Percentiles rank a stretch among this genome's conserved stretches.
Evolutionary conservation across 2,888 invertebrate genomes (phyloP).

Genomic region (Lepidonotus clava): DNA sequence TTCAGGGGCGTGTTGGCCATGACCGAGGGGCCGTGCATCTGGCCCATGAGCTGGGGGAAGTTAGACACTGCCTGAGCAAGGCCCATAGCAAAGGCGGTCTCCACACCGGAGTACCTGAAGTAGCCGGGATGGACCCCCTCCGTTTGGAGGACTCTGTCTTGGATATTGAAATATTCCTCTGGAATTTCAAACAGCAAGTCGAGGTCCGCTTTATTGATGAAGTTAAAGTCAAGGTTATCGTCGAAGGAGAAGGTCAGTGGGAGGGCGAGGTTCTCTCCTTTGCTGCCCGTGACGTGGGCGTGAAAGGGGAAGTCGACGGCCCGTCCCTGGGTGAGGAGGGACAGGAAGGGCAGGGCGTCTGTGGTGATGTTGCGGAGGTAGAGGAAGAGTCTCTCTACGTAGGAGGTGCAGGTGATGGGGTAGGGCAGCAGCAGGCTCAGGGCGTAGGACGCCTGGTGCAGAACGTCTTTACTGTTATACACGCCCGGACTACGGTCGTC

Average conservation of each 20-base stretch:
- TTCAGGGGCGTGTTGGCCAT: neutral
- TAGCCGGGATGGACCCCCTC: neutral
- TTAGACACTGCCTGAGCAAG: neutral
- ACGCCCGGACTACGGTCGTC: neutral
- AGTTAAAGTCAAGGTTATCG: neutral
- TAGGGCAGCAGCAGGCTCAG: neutral
- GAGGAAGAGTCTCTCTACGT: neutral
- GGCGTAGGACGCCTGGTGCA: neutral
- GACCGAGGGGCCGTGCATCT: neutral
- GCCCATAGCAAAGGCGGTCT: neutral
- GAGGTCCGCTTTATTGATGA: neutral
- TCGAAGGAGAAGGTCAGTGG: neutral
- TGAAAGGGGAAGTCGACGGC: neutral
- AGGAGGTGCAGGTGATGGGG: neutral
- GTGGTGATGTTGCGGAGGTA: neutral
- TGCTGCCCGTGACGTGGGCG: neutral
- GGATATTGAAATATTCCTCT: neutral
- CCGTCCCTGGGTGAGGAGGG: neutral
- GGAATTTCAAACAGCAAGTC: neutral
- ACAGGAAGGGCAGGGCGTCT: neutral
- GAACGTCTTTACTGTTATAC: neutral
- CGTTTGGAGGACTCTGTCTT: neutral
- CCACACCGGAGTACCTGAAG: neutral
- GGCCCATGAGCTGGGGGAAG: neutral
- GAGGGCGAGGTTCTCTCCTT: neutral